Percentiles rank a stretch among this genome's conserved stretches.
phyloP scores from a whole-genome alignment of 1,140 invertebrate species.

The Pachypeltis micranthus region DNA sequence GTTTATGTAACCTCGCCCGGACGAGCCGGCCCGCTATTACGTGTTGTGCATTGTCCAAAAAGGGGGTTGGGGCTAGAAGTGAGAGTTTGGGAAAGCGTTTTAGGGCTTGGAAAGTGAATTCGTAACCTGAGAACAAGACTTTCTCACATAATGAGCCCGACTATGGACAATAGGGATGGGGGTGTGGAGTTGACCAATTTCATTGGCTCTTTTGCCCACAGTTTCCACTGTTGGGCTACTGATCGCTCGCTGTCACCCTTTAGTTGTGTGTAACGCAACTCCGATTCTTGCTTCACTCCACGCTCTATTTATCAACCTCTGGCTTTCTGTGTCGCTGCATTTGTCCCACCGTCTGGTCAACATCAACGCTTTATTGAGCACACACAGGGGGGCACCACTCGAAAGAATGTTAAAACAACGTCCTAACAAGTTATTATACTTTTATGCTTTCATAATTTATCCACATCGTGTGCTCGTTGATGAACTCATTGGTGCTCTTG shows the following conservation, averaged over 20 bases:
- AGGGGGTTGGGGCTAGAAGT: neutral
- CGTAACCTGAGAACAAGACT: conserved; percentile 5
- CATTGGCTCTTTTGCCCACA: too few species aligned
- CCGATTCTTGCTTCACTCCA: neutral
- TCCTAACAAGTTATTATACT: too few species aligned
- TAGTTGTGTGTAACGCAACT: neutral
- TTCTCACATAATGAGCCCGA: neutral
- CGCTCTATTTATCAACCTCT: neutral
- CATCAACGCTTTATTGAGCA: too few species aligned
- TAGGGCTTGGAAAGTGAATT: conserved; percentile 6
- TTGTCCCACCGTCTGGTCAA: too few species aligned
- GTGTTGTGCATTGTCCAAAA: neutral
- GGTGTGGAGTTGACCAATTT: neutral
- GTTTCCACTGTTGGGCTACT: too few species aligned
- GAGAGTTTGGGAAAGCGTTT: conserved; percentile 6
- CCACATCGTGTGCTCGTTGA: too few species aligned
- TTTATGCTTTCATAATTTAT: too few species aligned
- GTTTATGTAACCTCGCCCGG: too few species aligned
- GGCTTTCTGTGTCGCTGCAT: neutral
- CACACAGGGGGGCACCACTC: too few species aligned
- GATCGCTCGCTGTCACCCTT: neutral
- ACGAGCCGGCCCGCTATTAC: neutral
- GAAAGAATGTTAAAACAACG: too few species aligned
- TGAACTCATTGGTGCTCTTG: too few species aligned
- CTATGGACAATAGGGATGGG: neutral